Conservation (phyloP, 2,797 vertebrate genomes). For the Dallia pectoralis region DNA sequence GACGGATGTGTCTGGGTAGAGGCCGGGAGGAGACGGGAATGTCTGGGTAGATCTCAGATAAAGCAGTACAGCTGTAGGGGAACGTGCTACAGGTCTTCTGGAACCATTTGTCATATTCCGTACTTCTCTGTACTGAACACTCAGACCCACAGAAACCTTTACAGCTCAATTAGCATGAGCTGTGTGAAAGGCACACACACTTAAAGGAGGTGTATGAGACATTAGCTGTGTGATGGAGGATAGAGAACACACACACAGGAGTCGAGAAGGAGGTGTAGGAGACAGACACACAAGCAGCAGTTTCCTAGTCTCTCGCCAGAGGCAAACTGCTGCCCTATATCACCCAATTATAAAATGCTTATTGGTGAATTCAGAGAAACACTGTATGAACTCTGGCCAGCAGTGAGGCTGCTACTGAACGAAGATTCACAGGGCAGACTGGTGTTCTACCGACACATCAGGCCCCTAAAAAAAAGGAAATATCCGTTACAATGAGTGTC, state of each 20-base stretch:
- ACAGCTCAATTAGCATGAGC: neutral
- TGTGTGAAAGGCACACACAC: neutral
- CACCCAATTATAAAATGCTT: slow-evolving; percentile 34
- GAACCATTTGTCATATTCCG: slow-evolving; percentile 9
- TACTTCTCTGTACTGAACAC: neutral
- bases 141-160: neutral
- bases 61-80: slow-evolving; percentile 8
- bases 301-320: slow-evolving; percentile 23
- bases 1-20: slow-evolving; percentile 19
- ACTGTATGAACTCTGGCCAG: neutral
- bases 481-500: no score
- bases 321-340: slow-evolving; percentile 27
- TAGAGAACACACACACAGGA: neutral
- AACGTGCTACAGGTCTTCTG: slow-evolving; percentile 13
- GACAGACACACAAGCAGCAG: neutral
- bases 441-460: neutral
- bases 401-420: neutral
- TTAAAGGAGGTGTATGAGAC: neutral
- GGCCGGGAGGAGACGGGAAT: slow-evolving; percentile 17
- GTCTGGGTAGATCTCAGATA: slow-evolving; percentile 6
- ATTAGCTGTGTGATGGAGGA: no score
- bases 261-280: neutral
- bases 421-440: neutral
- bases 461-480: no score
- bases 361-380: slow-evolving; percentile 24